phyloP scores from a whole-genome alignment of 53 echinoderm and acorn worm genomes.

The Hippasteria phrygiana region DNA sequence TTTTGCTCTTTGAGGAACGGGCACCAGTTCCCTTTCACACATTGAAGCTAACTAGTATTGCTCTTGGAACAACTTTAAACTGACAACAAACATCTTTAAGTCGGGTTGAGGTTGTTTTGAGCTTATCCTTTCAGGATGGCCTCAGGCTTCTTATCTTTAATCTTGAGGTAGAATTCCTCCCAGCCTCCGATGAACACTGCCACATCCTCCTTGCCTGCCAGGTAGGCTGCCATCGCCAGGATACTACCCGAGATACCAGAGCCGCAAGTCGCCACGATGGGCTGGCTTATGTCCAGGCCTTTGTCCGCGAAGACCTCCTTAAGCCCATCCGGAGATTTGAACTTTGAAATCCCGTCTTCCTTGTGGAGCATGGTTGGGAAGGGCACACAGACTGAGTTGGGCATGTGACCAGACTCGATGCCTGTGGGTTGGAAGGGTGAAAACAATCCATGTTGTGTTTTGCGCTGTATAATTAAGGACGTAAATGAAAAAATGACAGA shows the following conservation, averaged over 20 bases:
- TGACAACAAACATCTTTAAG: too few species aligned
- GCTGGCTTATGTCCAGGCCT: conserved; percentile 80
- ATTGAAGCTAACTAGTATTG: too few species aligned
- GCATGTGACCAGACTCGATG: conserved; percentile 82
- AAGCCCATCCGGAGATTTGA: conserved; percentile 78
- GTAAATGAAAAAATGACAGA: too few species aligned
- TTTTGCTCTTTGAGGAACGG: too few species aligned
- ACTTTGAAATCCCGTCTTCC: conserved; percentile 42
- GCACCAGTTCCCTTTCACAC: too few species aligned
- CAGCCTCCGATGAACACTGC: conserved; percentile 87
- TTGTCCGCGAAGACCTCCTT: conserved; percentile 70
- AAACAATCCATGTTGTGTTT: too few species aligned
- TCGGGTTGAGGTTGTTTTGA: too few species aligned
- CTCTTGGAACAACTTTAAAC: too few species aligned
- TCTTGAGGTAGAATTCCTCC: conserved; percentile 80
- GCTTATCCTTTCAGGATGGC: conserved; percentile 24
- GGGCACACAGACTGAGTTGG: conserved; percentile 78
- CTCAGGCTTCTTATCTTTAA: conserved; percentile 55
- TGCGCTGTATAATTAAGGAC: too few species aligned
- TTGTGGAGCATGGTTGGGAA: conserved; percentile 67
- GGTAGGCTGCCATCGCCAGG: conserved; percentile 78
- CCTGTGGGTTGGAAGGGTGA: too few species aligned
- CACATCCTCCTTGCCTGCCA: conserved; percentile 84
- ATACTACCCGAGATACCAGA: conserved; percentile 89
- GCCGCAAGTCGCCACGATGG: conserved; percentile 81